Base-by-base conservation (phyloP, 2,797 vertebrate genomes). In the Lepilemur ruficaudatus region DNA sequence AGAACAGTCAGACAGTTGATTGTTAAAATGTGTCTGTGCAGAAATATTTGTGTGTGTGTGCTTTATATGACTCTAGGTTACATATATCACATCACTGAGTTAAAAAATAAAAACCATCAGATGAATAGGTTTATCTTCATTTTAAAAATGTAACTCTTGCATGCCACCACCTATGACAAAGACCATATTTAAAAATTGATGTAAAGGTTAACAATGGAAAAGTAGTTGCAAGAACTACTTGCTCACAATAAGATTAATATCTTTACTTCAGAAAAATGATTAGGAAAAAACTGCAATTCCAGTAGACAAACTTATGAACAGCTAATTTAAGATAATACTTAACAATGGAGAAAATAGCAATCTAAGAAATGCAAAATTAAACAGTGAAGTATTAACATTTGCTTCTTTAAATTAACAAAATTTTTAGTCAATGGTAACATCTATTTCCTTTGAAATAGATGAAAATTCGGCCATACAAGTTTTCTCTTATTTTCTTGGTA, bases 51-150 rank as follows among this genome's bases (percentile, higher is more conserved):
- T 52, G 30, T n/a, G 17, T n/a, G 20, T 84, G 5, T 59, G 2
- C 23, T 69, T 69, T 65, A n/a, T 72, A 10, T 55, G 59, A 46
- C 38, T 65, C 43, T 48, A 1, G 65, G 32, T 75, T 63, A 41
- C 32, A 69, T 30, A 69, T 57, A 75, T 41, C 23, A 23, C 32
- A 76, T 20, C 18, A 3, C 23, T 76, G 55, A 41, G 4, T 79
- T 91, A 18, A 82, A 95, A 87, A 92, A 67, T 65, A 13, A 94
- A 76, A 83, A 38, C 48, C 63, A 91, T 48, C 38, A 88, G 8
- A 76, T 78, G 78, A 94, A 50, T 70, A 41, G 23, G 43, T 95
- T 88, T 67, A 48, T 41, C 52, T 88, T 38, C 32, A 35, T 78
- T 63, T 70, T 41, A 61, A 80, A 89, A 94, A 73, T 35, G 17